Evolutionary conservation across 2,888 invertebrate genomes (phyloP).

Genomic region (Belgica antarctica): DNA sequence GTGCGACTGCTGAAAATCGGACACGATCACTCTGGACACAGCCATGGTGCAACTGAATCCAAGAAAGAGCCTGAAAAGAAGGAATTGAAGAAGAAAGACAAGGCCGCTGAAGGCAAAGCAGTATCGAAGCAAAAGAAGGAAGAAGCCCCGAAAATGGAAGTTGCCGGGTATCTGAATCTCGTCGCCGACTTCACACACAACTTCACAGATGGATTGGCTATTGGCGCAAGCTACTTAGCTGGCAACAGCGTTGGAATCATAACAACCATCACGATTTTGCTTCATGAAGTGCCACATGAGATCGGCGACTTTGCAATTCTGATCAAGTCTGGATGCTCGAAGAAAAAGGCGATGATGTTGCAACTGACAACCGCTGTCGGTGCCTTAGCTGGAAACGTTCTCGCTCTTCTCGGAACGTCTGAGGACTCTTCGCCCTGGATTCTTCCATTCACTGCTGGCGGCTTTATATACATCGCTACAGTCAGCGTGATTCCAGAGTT

Average conservation of each 20-base stretch:
- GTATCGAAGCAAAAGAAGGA: conserved; percentile 52
- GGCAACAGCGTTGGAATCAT: conserved; percentile 82
- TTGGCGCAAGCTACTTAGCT: conserved; percentile 95
- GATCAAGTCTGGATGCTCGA: conserved; percentile 92
- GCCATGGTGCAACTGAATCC: conserved; percentile 57
- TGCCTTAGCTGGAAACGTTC: conserved; percentile 87
- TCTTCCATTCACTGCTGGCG: conserved; percentile 95
- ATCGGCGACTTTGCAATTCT: conserved; percentile 99
- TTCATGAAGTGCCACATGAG: conserved; percentile 99
- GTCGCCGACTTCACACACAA: conserved; percentile 99
- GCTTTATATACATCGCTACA: conserved; percentile 99
- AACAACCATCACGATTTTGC: conserved; percentile 91
- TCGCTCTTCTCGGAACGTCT: conserved; percentile 79
- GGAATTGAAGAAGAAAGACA: conserved; percentile 45
- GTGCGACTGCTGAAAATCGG: conserved; percentile 83
- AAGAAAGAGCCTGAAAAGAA: conserved; percentile 44
- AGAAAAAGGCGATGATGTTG: conserved; percentile 89
- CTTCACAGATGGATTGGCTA: conserved; percentile 98
- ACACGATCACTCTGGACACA: conserved; percentile 71
- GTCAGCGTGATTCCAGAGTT: conserved; percentile 98
- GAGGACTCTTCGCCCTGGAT: conserved; percentile 80
- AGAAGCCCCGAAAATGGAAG: conserved; percentile 66
- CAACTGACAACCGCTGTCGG: conserved; percentile 94
- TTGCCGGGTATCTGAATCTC: conserved; percentile 89
- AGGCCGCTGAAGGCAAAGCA: conserved; percentile 47